Evolutionary conservation across 2,888 invertebrate genomes (phyloP).

Genomic region (Eupithecia subumbrata): DNA sequence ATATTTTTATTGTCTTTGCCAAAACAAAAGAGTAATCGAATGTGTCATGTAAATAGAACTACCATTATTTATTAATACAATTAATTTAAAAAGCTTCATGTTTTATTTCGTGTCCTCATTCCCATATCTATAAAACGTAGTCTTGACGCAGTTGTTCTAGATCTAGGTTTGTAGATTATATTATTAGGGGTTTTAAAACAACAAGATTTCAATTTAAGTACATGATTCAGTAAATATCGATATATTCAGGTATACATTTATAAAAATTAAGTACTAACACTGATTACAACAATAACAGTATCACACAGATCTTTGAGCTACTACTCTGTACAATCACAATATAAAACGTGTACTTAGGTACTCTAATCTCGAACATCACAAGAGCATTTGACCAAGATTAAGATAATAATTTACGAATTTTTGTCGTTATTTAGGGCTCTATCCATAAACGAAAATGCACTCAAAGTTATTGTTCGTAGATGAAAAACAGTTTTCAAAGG

Average conservation of each 20-base stretch:
- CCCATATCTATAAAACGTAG: neutral
- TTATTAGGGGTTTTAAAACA: neutral
- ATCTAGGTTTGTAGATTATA: neutral
- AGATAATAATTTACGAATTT: neutral
- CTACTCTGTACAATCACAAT: constrained; percentile 9
- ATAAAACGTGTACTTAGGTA: neutral
- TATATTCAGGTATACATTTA: constrained; percentile 36
- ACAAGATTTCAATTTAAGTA: neutral
- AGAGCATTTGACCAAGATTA: constrained; percentile 9
- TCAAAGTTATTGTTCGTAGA: neutral
- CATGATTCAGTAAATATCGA: constrained; percentile 26
- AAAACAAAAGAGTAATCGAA: constrained; percentile 83
- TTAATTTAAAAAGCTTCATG: constrained; percentile 76
- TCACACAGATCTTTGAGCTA: constrained; percentile 33
- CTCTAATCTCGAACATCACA: neutral
- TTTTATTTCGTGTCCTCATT: constrained; percentile 59
- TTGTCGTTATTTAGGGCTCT: neutral
- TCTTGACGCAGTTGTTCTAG: neutral
- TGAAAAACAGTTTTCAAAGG: neutral
- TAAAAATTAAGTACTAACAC: constrained; percentile 29
- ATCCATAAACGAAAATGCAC: neutral
- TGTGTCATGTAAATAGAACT: constrained; percentile 85
- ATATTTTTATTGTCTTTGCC: constrained; percentile 83
- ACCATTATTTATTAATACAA: constrained; percentile 85
- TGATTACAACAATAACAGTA: constrained; percentile 27